Evolutionary conservation across 2,113 vertebrate species (phyloP).

Genomic region (Dendrocopos noguchii): DNA sequence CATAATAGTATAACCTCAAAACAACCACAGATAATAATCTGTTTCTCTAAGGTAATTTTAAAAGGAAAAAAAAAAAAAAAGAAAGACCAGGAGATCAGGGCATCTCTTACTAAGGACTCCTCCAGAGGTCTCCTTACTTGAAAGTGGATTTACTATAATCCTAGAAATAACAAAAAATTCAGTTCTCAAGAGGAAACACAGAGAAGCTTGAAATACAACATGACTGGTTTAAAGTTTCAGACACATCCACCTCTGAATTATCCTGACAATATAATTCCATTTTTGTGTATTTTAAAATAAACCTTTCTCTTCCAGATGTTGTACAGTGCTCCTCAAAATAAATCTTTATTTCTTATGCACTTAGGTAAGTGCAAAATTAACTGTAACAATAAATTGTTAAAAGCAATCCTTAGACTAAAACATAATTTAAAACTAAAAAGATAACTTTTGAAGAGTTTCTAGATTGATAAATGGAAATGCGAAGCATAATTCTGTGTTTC

Average conservation of each 20-base stretch:
- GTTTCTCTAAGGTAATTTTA: conserved; percentile 24
- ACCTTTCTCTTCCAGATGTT: not conserved
- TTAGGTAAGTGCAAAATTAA: not conserved
- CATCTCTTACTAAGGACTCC: not conserved
- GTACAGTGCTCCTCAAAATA: not conserved
- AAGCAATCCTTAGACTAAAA: not conserved
- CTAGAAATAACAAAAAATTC: conserved; percentile 21
- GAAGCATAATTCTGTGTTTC: not conserved
- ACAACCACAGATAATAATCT: conserved; percentile 2
- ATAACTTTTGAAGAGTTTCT: not conserved
- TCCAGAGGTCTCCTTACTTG: not conserved
- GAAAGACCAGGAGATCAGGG: not conserved
- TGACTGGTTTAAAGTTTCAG: not conserved
- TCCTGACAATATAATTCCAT: not conserved
- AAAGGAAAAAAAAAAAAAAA: not conserved
- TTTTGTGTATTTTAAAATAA: not conserved
- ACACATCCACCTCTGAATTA: not conserved
- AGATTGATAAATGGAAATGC: not conserved
- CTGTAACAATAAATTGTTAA: not conserved
- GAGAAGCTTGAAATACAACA: not conserved
- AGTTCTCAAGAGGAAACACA: not conserved
- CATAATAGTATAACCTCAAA: not conserved
- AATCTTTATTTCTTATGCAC: not conserved
- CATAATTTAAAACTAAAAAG: not conserved
- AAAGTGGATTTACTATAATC: not conserved